phyloP scores from a whole-genome alignment of 2,797 vertebrate species.

The Sebastes taczanowskii region DNA sequence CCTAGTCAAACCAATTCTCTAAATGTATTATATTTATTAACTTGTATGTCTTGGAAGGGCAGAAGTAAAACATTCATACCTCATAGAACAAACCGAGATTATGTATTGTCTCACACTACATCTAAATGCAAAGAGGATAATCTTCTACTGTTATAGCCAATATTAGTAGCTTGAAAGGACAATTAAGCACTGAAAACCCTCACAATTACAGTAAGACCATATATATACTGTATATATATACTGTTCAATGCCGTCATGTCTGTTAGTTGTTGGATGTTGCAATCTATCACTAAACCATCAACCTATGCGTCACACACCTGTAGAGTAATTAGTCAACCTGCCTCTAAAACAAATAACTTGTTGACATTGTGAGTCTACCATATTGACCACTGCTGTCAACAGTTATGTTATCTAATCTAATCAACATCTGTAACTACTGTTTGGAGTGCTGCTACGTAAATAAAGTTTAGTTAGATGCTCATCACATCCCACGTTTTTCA shows the following conservation, averaged over 20 bases:
- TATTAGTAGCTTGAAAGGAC: not conserved
- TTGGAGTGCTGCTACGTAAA: not conserved
- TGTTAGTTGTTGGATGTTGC: not conserved
- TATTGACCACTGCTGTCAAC: not conserved
- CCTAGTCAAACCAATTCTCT: not conserved
- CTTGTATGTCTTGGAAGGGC: not conserved
- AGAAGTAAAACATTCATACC: not conserved
- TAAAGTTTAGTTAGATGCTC: not conserved
- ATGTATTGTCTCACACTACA: not conserved
- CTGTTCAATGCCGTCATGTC: not conserved
- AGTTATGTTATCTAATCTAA: not conserved
- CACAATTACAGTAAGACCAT: not conserved
- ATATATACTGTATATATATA: too few species aligned
- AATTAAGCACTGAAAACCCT: not conserved
- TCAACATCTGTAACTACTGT: not conserved
- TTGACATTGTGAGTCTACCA: not conserved
- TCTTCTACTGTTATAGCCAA: too few species aligned
- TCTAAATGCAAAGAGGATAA: not conserved
- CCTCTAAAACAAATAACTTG: slow-evolving; percentile 15
- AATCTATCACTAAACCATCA: not conserved
- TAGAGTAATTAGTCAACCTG: not conserved
- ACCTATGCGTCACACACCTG: not conserved
- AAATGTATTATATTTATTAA: not conserved
- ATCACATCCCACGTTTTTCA: not conserved
- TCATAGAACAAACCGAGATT: not conserved